phyloP scores from a whole-genome alignment of 2,113 vertebrate genomes.

The Salvelinus sp. region DNA sequence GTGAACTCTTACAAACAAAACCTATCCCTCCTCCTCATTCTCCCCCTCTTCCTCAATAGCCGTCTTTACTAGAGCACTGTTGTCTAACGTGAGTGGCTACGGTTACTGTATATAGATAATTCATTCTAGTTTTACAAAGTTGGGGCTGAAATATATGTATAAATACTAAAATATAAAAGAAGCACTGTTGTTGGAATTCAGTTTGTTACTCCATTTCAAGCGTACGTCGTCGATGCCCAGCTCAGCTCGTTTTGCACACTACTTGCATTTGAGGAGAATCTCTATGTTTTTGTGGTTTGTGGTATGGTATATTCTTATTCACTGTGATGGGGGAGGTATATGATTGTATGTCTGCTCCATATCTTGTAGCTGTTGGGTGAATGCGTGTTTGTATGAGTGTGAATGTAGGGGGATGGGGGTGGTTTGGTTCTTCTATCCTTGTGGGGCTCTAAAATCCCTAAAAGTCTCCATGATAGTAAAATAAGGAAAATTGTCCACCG shows the following conservation, averaged over 20 bases:
- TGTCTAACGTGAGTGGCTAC: conserved; percentile 43
- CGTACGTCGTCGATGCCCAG: conserved; percentile 45
- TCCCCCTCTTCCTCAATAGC: background rate
- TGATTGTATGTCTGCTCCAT: conserved; percentile 50
- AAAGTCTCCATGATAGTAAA: too few species aligned
- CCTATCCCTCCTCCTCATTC: conserved; percentile 21
- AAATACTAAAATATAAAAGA: conserved; percentile 57
- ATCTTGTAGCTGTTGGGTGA: conserved; percentile 50
- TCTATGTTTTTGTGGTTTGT: conserved; percentile 66
- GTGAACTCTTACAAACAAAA: conserved; percentile 41
- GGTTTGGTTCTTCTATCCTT: conserved; percentile 12
- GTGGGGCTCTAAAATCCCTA: background rate
- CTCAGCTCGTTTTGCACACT: conserved; percentile 67
- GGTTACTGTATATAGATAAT: conserved; percentile 26
- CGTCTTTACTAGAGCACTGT: conserved; percentile 48
- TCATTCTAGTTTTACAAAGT: conserved; percentile 50
- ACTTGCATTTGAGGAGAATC: conserved; percentile 46
- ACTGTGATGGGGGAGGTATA: conserved; percentile 61
- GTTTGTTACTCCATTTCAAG: conserved; percentile 39
- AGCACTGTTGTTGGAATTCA: conserved; percentile 36
- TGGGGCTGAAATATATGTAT: conserved; percentile 45
- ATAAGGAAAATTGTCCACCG: too few species aligned
- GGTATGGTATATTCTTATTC: conserved; percentile 41
- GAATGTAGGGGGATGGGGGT: conserved; percentile 21
- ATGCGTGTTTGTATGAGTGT: conserved; percentile 14